These are phyloP conservation scores for Peromyscus aztecus DNA, from an alignment of 2,797 vertebrate species.

Conservation along the genomic window DNA sequence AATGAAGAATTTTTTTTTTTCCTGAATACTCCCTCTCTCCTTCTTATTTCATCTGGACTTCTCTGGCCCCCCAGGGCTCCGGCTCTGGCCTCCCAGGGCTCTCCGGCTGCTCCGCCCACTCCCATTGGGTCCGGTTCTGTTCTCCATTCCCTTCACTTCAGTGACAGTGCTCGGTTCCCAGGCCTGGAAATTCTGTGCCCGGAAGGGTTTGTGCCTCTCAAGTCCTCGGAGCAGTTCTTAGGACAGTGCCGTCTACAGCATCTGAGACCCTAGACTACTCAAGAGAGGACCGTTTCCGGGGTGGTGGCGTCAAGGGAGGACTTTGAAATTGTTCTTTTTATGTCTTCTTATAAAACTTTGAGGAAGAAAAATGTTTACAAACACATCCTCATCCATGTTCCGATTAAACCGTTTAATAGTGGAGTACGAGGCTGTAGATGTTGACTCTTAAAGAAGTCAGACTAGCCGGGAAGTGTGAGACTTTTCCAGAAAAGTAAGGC, in stretches of 20 bases:
- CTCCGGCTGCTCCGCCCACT: not conserved
- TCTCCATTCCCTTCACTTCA: not conserved
- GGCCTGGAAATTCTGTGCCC: not conserved
- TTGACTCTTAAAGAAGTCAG: not conserved
- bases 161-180: not conserved
- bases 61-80: not conserved
- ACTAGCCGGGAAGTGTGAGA: not conserved
- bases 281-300: not conserved
- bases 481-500: not conserved
- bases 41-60: not conserved
- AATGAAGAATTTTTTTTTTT: not conserved
- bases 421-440: not conserved
- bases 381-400: not conserved
- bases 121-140: not conserved
- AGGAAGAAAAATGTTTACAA: not conserved
- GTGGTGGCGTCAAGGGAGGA: not conserved
- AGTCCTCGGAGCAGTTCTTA: not conserved
- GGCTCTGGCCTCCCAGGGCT: too few relatives aligned
- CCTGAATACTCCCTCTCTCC: not conserved
- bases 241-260: rapidly evolving
- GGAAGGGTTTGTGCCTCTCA: not conserved
- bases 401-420: not conserved
- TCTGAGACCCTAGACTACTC: not conserved
- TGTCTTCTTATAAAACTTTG: not conserved
- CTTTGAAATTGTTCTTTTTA: not conserved